Percentiles rank a stretch among this genome's conserved stretches.
phyloP scores from a whole-genome alignment of 2,113 vertebrate genomes.

The Salvelinus fontinalis region DNA sequence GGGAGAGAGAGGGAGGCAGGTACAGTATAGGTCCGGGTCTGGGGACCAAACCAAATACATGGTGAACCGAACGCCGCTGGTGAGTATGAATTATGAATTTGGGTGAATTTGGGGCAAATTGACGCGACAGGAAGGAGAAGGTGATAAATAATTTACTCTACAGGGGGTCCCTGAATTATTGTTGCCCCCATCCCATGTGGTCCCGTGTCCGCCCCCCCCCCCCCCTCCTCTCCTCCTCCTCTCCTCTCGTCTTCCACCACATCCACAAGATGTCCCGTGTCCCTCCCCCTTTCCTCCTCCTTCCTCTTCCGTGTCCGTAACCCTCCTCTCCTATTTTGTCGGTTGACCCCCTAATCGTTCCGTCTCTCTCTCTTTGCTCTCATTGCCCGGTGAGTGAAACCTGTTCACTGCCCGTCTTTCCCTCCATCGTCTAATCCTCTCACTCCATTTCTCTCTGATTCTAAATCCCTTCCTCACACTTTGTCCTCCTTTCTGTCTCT shows the following conservation, averaged over 20 bases:
- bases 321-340: constrained; percentile 41
- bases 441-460: constrained; percentile 3
- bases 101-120: constrained; percentile 77
- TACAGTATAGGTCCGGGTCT: constrained; percentile 47
- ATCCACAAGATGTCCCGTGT: no score
- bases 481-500: constrained; percentile 28
- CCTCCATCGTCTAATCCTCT: not conserved
- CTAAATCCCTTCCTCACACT: constrained; percentile 16
- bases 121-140: constrained; percentile 62
- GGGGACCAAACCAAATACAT: constrained; percentile 42
- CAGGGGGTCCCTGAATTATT: constrained; percentile 61
- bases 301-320: not conserved
- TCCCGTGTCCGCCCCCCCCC: no score
- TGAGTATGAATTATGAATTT: constrained; percentile 77
- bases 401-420: constrained; percentile 10
- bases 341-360: constrained; percentile 24
- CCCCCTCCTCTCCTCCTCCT: not conserved
- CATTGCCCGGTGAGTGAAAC: constrained; percentile 15
- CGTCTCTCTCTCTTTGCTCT: constrained; percentile 23
- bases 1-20: constrained; percentile 39
- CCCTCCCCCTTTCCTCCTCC: not conserved
- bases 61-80: constrained; percentile 25
- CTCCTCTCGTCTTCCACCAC: no score
- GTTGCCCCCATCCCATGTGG: no score
- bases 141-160: constrained; percentile 78